These are phyloP conservation scores for Corythornis vintsioides DNA, from an alignment of 2,113 vertebrate species.

Conservation along the genomic window DNA sequence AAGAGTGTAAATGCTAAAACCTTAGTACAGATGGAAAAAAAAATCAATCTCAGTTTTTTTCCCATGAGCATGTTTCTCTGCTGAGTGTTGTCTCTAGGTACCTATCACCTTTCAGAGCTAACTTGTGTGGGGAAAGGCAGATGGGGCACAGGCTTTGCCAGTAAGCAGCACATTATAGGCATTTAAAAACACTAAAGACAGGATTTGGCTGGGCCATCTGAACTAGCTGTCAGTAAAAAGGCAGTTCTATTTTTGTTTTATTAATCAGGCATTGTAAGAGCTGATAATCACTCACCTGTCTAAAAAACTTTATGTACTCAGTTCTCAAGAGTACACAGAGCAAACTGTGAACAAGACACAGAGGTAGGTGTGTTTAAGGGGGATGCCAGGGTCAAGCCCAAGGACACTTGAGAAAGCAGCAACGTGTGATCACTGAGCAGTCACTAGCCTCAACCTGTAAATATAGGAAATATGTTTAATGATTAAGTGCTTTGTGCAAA, in stretches of 20 bases:
- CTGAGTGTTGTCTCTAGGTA: neutral
- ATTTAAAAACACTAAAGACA: neutral
- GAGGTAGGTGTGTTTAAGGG: neutral
- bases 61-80: neutral
- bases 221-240: neutral
- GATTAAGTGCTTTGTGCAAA: neutral
- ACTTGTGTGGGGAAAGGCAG: neutral
- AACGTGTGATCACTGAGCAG: neutral
- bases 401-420: neutral
- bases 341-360: neutral
- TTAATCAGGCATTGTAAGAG: neutral
- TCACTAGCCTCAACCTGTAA: neutral
- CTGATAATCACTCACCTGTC: neutral
- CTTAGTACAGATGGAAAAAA: neutral
- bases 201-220: neutral
- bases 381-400: neutral
- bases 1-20: neutral
- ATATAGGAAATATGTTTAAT: neutral
- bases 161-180: neutral
- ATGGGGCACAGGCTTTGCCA: neutral
- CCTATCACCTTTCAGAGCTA: constrained; percentile 11
- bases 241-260: neutral
- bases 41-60: constrained; percentile 17
- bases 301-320: neutral
- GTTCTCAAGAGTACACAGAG: neutral